Evolutionary conservation across 2,113 vertebrate genomes (phyloP).

Genomic region (Entelurus aequoreus): DNA sequence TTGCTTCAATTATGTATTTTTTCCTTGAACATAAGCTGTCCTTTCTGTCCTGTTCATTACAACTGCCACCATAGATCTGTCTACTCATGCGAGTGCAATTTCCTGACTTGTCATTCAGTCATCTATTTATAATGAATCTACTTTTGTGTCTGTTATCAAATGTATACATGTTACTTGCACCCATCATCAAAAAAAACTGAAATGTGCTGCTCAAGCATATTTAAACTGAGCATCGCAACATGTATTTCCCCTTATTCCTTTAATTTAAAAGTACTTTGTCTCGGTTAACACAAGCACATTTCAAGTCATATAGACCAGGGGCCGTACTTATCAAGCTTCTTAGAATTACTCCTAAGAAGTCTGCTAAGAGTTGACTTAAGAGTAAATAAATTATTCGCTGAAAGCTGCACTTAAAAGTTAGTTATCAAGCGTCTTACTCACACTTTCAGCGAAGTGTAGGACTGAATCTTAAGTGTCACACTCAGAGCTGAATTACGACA

Average conservation of each 20-base stretch:
- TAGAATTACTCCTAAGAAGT: too few relatives aligned
- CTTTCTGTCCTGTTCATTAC: constrained; percentile 64
- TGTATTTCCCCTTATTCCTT: neutral
- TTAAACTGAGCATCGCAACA: constrained; percentile 23
- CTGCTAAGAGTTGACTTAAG: too few relatives aligned
- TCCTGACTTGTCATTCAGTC: constrained; percentile 28
- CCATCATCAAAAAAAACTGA: constrained; percentile 21
- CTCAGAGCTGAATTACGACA: too few relatives aligned
- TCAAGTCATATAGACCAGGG: too few relatives aligned
- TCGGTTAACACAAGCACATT: too few relatives aligned
- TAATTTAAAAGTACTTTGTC: too few relatives aligned
- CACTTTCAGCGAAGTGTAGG: too few relatives aligned
- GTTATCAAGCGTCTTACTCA: too few relatives aligned
- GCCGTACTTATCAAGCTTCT: too few relatives aligned
- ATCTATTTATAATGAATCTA: constrained; percentile 37
- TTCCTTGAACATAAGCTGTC: constrained; percentile 61
- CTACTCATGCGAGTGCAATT: constrained; percentile 56
- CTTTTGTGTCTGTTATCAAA: constrained; percentile 36
- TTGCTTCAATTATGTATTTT: constrained; percentile 45
- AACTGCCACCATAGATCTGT: constrained; percentile 40
- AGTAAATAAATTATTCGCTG: too few relatives aligned
- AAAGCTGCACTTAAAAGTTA: too few relatives aligned
- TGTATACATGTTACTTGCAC: neutral
- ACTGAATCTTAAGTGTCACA: too few relatives aligned
- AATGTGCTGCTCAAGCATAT: constrained; percentile 54